Evolutionary conservation across 2,113 vertebrate genomes (phyloP).

Genomic region (Laticauda laticaudata): DNA sequence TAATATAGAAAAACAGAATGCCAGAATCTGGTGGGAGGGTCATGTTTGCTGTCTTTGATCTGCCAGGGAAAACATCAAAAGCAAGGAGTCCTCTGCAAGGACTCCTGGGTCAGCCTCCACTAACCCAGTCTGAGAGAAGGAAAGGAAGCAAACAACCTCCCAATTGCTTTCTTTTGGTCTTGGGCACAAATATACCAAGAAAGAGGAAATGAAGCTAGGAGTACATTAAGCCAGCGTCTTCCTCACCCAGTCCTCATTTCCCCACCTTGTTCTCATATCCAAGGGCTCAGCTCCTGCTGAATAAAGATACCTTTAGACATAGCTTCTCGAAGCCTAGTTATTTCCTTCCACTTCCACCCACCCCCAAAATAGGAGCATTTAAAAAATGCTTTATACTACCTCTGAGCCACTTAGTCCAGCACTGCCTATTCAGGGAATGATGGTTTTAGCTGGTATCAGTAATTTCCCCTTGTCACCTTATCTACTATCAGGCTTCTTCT

Average conservation of each 20-base stretch:
- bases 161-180: neutral
- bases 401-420: neutral
- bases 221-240: neutral
- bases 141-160: neutral
- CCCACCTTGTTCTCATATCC: no score
- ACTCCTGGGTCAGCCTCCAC: neutral
- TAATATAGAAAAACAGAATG: neutral
- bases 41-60: neutral
- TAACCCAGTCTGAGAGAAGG: neutral
- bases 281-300: neutral
- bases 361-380: neutral
- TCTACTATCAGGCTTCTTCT: neutral
- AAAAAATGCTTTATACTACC: no score
- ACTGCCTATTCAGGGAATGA: neutral
- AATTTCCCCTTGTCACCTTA: neutral
- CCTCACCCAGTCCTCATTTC: no score
- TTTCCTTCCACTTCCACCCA: neutral
- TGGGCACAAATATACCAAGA: neutral
- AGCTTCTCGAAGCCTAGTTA: neutral
- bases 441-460: neutral
- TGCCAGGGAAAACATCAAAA: neutral
- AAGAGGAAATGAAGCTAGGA: neutral
- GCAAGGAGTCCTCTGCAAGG: neutral
- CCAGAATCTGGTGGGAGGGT: no score
- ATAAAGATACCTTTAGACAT: neutral